A percentile compares a stretch with the other conserved stretches of the same genome.
phyloP scores from a whole-genome alignment of 2,888 invertebrate genomes.

The Ectemnius lituratus region DNA sequence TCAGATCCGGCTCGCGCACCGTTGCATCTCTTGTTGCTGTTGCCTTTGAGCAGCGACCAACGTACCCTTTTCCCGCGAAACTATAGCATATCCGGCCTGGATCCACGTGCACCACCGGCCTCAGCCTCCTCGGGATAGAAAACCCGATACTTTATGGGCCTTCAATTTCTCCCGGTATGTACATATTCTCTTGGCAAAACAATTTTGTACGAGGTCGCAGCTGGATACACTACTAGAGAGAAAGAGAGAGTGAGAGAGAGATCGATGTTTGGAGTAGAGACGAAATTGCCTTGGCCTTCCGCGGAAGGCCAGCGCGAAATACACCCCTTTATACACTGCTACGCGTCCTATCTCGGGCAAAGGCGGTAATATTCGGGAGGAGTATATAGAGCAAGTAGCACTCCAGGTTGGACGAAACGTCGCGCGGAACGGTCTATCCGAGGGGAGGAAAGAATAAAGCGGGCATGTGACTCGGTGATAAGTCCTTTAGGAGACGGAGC shows the following conservation, averaged over 20 bases:
- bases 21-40: conserved; percentile 11
- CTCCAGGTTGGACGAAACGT: too few species aligned
- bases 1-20: not conserved
- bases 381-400: too few species aligned
- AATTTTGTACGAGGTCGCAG: conserved; percentile 13
- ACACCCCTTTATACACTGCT: too few species aligned
- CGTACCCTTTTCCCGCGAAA: not conserved
- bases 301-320: not conserved
- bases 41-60: not conserved
- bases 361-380: too few species aligned
- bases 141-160: conserved; percentile 20
- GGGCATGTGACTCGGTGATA: conserved; percentile 18
- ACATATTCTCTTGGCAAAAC: conserved; percentile 22
- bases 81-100: too few species aligned
- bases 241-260: too few species aligned
- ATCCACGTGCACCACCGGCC: too few species aligned
- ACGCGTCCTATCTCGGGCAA: too few species aligned
- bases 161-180: not conserved
- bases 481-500: conserved; percentile 32
- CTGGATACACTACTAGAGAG: not conserved
- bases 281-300: not conserved
- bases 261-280: conserved; percentile 10
- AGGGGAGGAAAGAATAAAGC: too few species aligned
- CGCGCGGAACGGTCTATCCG: too few species aligned
- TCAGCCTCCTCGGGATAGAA: not conserved